These are phyloP conservation scores for Himalopsyche tibetana DNA, from an alignment of 2,888 invertebrate genomes.

Conservation along the genomic window DNA sequence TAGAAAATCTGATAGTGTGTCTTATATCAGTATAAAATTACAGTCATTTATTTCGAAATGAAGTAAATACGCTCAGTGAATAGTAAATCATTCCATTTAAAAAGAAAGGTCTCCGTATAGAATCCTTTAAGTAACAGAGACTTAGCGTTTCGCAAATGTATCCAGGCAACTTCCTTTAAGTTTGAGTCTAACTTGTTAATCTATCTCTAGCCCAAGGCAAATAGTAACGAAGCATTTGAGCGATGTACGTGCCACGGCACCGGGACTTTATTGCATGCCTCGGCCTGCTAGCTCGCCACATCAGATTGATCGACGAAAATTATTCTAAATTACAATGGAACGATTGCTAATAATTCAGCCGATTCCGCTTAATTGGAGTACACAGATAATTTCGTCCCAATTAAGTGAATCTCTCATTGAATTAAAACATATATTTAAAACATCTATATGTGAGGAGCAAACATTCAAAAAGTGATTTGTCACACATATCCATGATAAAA, in stretches of 20 bases:
- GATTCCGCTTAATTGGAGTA: too few relatives aligned
- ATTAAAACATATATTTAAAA: too few relatives aligned
- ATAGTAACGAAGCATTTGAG: constrained; percentile 21
- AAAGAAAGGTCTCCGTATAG: neutral
- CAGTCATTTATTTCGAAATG: too few relatives aligned
- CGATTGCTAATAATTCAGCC: too few relatives aligned
- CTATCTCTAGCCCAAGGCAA: neutral
- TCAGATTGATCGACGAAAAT: neutral
- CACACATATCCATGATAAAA: too few relatives aligned
- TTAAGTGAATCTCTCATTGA: too few relatives aligned
- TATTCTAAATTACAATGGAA: neutral
- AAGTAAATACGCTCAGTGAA: too few relatives aligned
- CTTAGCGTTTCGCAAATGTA: constrained; percentile 18
- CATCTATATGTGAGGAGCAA: too few relatives aligned
- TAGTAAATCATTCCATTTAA: constrained; percentile 1
- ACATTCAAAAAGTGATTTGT: too few relatives aligned
- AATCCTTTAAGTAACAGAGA: constrained; percentile 5
- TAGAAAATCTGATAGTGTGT: too few relatives aligned
- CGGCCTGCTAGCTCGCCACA: neutral
- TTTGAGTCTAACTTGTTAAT: constrained; percentile 26
- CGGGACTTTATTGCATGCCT: constrained; percentile 12
- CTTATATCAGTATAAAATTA: too few relatives aligned
- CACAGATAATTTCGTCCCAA: too few relatives aligned
- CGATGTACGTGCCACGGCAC: constrained; percentile 15
- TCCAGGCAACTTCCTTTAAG: constrained; percentile 3